Evolutionary conservation across 2,797 vertebrate genomes (phyloP).

Genomic region (Danio aesculapii): DNA sequence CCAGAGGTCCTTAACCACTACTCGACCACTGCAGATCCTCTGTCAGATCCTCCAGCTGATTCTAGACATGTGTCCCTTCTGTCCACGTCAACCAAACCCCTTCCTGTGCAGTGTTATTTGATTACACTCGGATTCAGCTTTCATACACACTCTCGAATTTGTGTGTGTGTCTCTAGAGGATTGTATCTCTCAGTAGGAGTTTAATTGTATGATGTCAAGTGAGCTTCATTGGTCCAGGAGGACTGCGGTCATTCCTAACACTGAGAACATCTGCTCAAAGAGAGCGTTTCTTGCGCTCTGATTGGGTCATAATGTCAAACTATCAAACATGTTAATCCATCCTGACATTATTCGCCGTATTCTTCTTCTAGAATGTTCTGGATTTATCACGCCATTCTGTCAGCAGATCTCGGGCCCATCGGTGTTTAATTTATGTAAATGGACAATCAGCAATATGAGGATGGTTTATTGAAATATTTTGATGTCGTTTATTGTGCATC

Average conservation of each 20-base stretch:
- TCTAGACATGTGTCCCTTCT: neutral
- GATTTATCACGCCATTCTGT: constrained; percentile 36
- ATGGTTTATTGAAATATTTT: constrained; percentile 39
- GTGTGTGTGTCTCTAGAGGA: constrained; percentile 6
- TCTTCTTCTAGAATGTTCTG: constrained; percentile 33
- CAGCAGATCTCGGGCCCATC: neutral
- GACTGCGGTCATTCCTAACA: constrained; percentile 11
- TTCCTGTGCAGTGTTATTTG: neutral
- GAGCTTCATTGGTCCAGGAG: constrained; percentile 28
- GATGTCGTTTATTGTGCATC: constrained; percentile 26
- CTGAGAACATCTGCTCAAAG: constrained; percentile 31
- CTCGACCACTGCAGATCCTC: neutral
- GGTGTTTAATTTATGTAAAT: constrained; percentile 43
- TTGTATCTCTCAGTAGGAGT: constrained; percentile 15
- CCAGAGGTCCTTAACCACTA: constrained; percentile 26
- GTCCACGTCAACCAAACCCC: neutral
- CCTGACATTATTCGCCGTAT: constrained; percentile 39
- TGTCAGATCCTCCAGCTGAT: neutral
- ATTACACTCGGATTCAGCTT: neutral
- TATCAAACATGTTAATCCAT: constrained; percentile 41
- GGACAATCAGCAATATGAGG: constrained; percentile 18
- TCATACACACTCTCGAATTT: neutral
- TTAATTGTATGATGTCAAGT: constrained; percentile 39
- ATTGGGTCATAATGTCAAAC: constrained; percentile 43
- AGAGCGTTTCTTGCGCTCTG: constrained; percentile 33